Evolutionary conservation across 2,113 vertebrate species (phyloP), one percentile per base, ranked within the genome.

Genomic region (Podarcis cretensis): DNA sequence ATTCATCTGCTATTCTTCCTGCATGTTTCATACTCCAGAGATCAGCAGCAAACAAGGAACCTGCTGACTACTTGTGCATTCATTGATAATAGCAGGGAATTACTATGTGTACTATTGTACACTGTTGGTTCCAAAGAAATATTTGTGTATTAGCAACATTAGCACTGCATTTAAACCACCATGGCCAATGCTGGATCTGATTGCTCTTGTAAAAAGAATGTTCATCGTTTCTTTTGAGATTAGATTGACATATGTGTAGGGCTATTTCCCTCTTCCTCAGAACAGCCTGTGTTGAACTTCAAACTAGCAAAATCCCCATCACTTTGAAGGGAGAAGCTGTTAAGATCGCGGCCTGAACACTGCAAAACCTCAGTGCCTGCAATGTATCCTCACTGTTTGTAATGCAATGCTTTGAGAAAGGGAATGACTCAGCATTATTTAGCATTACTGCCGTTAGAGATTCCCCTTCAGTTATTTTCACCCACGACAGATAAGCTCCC

Each of bases 21-120:
- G 48, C 13, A 68, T 73, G 82, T 69, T 12, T 2, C 90, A 84
- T 40, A 66, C 84, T 27, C 37, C 13, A 35, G 68, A 88, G 86
- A 78, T 3, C 71, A 88, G 27, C 75, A 87, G 32, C 13, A 74
- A 89, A 65, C 54, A 65, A 79, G 83, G 81, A 21, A 1, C 27
- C 2, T 66, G 20, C n/a, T 81, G 2, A 73, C 73, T 78, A 71
- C 30, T 30, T 65, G 18, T 48, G 83, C 21, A 40, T 0, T 73
- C 0, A 83, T 0, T 7, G 82, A 57, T 32, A 12, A 0, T 2
- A 73, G 73, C 76, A 71, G 37, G 54, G 83, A 30, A 77, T 18
- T 93, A 73, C 35, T 80, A 30, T n/a, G 21, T 6, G 3, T 85
- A 74, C 30, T 10, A 59, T n/a, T 35, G n/a, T 14, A 57, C n/a